Evolutionary conservation across 2,797 vertebrate species (phyloP), one percentile per base, ranked within the genome.

Genomic region (Crocidura indochinensis): DNA sequence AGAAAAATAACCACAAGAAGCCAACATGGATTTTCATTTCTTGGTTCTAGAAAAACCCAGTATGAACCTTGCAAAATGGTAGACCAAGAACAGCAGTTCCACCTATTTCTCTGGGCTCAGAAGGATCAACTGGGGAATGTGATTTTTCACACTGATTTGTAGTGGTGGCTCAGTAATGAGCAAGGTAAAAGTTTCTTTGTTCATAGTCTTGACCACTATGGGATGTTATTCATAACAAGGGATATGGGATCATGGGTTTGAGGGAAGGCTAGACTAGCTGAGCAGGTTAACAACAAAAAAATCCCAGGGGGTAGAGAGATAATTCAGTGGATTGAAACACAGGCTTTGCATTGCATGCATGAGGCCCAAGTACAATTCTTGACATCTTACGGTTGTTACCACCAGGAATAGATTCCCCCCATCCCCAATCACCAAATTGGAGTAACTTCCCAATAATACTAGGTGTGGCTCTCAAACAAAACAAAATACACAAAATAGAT

Each of bases 11-110:
- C 4, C 53, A 88, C 24, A 9, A 10, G 26, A 27, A 0, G 51
- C 46, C 53, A 62, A 29, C 6, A 46, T 1, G 15, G 17, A 56
- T 68, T 72, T 84, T 71, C 0, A 62, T 5, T 14, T 64, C 62
- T 49, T 26, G 12, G 10, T 47, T 91, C 90, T 76, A 67, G 75
- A 71, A 74, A 88, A 73, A n/a, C 64, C 29, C 24, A 29, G 24
- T 5, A 0, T 19, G 69, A 47, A 69, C 67, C 38, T 31, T 81
- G 24, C 14, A 27, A 60, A 77, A 88, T 2, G 27, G 62, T 8
- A n/a, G 46, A 8, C 14, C 6, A 4, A 29, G 15, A 38, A 56
- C 46, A 56, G 56, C 8, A 38, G 53, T 77, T 64, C 27, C 29
- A 69, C 10, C n/a, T 22, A 31, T 60, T 85, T 29, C 49, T 84